A percentile compares a stretch with the other conserved stretches of the same genome.
Evolutionary conservation across 2,113 vertebrate genomes (phyloP).

Genomic region (Myocastor coypus): DNA sequence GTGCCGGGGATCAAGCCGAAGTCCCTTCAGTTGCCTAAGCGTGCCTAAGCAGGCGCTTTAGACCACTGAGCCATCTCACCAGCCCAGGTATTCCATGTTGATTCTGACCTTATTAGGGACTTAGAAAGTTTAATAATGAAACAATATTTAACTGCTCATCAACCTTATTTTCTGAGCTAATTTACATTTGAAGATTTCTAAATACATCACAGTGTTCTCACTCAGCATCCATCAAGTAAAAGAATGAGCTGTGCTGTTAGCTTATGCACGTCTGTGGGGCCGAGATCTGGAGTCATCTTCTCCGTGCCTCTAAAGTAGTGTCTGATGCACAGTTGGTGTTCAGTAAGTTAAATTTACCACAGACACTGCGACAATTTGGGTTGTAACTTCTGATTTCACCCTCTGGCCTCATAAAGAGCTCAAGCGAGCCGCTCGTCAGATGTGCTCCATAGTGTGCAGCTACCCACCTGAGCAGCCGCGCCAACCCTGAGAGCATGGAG

Average conservation of each 20-base stretch:
- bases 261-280: not conserved
- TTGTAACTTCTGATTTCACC: constrained; percentile 51
- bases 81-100: not conserved
- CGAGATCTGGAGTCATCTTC: not conserved
- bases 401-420: not conserved
- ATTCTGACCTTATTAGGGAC: not conserved
- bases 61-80: too few species aligned
- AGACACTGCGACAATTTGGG: not conserved
- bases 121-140: constrained; percentile 54
- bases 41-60: too few species aligned
- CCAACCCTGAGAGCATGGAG: not conserved
- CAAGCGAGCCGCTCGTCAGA: not conserved
- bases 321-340: not conserved
- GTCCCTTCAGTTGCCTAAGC: too few species aligned
- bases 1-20: too few species aligned
- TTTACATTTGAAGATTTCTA: constrained; percentile 35
- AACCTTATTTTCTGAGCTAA: constrained; percentile 45
- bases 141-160: constrained; percentile 38
- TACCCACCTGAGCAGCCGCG: not conserved
- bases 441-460: not conserved
- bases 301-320: not conserved
- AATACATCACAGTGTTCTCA: not conserved
- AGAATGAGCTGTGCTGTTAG: not conserved
- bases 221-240: not conserved
- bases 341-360: constrained; percentile 3